phyloP scores from a whole-genome alignment of 1,140 invertebrate species.

The Spodoptera frugiperda region DNA sequence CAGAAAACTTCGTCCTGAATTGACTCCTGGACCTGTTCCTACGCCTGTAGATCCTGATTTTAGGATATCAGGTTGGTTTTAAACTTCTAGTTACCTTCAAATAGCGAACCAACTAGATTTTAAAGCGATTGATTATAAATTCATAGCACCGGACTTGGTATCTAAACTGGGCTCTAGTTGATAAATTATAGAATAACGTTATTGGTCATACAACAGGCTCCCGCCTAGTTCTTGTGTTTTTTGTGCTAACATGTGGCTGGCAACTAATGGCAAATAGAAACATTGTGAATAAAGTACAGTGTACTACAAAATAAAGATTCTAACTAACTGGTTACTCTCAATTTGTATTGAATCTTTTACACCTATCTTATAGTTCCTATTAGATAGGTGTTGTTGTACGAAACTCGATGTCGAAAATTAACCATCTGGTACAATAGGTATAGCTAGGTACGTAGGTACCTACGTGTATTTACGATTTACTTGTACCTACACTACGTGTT shows the following conservation, averaged over 20 bases:
- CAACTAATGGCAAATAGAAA: not conserved
- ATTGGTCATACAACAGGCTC: slow-evolving; percentile 3
- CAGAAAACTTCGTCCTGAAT: slow-evolving; percentile 78
- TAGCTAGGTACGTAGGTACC: too few species aligned
- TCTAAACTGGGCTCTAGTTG: slow-evolving; percentile 3
- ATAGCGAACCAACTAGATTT: slow-evolving; percentile 17
- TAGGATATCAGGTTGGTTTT: slow-evolving; percentile 78
- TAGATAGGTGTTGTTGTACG: too few species aligned
- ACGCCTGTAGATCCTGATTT: slow-evolving; percentile 78
- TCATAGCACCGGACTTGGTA: not conserved
- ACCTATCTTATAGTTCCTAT: too few species aligned
- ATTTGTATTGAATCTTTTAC: too few species aligned
- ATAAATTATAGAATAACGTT: slow-evolving; percentile 6
- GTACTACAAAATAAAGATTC: too few species aligned
- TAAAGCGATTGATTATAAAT: slow-evolving; percentile 9
- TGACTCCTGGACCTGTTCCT: slow-evolving; percentile 78
- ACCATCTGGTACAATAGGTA: too few species aligned
- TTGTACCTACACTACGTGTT: too few species aligned
- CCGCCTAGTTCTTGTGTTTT: slow-evolving; percentile 16
- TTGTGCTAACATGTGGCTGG: slow-evolving; percentile 42
- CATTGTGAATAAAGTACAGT: not conserved
- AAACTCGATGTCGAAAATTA: too few species aligned
- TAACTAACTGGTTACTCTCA: too few species aligned
- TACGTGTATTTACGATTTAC: too few species aligned
- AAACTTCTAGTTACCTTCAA: too few species aligned